Evolutionary conservation across 2,797 vertebrate genomes (phyloP).

Genomic region (Myotis daubentonii): DNA sequence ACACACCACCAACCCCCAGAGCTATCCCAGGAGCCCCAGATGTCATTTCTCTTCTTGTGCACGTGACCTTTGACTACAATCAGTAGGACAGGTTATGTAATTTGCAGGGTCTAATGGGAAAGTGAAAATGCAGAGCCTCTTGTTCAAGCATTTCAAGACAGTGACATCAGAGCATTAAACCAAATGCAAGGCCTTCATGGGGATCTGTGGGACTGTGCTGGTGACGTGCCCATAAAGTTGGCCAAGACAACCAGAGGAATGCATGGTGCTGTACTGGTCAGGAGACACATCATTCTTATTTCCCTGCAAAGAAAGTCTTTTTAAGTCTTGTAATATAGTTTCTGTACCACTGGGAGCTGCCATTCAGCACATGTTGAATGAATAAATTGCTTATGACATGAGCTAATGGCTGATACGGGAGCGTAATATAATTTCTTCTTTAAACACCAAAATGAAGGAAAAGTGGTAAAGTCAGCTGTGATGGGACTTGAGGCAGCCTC

Average conservation of each 20-base stretch:
- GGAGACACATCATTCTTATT: neutral
- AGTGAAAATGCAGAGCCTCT: neutral
- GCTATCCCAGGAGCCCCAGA: neutral
- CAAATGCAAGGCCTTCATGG: neutral
- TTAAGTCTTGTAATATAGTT: neutral
- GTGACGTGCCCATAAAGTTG: neutral
- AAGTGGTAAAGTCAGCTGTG: neutral
- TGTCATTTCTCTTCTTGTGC: neutral
- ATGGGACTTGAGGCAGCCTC: neutral
- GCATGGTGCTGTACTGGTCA: too few species aligned
- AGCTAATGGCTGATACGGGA: neutral
- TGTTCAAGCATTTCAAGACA: neutral
- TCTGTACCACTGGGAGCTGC: neutral
- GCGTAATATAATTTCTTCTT: neutral
- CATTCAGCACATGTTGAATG: neutral
- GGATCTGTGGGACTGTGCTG: neutral
- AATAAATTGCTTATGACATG: neutral
- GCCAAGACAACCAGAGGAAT: neutral
- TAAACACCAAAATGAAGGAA: neutral
- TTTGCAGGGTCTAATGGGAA: neutral
- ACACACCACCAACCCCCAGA: too few species aligned
- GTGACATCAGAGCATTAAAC: neutral
- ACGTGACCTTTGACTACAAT: neutral
- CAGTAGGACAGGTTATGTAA: too few species aligned
- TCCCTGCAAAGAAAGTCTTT: neutral